A percentile compares a stretch with the other conserved stretches of the same genome.
Conservation (phyloP, 2,113 vertebrate species). For the Aspiorhynchus laticeps region DNA sequence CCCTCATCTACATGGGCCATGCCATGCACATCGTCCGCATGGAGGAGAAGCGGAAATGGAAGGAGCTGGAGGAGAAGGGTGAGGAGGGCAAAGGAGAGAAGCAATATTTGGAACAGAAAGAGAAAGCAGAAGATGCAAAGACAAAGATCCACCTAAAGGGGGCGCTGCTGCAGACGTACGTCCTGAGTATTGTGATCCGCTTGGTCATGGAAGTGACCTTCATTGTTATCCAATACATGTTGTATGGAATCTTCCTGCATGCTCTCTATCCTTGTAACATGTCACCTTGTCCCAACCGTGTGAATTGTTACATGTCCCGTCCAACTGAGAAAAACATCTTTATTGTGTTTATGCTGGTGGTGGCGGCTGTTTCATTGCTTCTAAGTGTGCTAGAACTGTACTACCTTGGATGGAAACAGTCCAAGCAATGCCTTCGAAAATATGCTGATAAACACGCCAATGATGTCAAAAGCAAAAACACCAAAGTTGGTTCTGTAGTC, state of each 20-base stretch:
- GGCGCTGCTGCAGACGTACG: slow-evolving; percentile 87
- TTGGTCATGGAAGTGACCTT: slow-evolving; percentile 92
- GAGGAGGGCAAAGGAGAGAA: slow-evolving; percentile 68
- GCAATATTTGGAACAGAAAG: slow-evolving; percentile 75
- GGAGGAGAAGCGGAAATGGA: slow-evolving; percentile 83
- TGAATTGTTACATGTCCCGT: slow-evolving; percentile 96
- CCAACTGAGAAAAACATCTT: slow-evolving; percentile 98
- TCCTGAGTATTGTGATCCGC: slow-evolving; percentile 92
- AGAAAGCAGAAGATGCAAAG: slow-evolving; percentile 68
- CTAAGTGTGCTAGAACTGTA: slow-evolving; percentile 91
- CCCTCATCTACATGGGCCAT: slow-evolving; percentile 94
- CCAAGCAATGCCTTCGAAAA: slow-evolving; percentile 62
- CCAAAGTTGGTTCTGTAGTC: slow-evolving; percentile 2
- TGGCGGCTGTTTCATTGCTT: slow-evolving; percentile 87
- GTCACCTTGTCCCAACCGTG: slow-evolving; percentile 88
- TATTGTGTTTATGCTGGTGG: slow-evolving; percentile 95
- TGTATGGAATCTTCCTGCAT: slow-evolving; percentile 91
- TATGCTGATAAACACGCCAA: slow-evolving; percentile 38
- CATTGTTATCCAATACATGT: slow-evolving; percentile 88
- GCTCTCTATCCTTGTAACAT: slow-evolving; percentile 86
- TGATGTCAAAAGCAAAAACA: slow-evolving; percentile 17
- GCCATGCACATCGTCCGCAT: slow-evolving; percentile 89
- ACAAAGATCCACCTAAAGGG: slow-evolving; percentile 82
- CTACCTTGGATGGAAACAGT: slow-evolving; percentile 89
- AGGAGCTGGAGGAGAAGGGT: slow-evolving; percentile 45